Evolutionary conservation across 2,797 vertebrate genomes (phyloP).

Genomic region (Halcyon chelicuti): DNA sequence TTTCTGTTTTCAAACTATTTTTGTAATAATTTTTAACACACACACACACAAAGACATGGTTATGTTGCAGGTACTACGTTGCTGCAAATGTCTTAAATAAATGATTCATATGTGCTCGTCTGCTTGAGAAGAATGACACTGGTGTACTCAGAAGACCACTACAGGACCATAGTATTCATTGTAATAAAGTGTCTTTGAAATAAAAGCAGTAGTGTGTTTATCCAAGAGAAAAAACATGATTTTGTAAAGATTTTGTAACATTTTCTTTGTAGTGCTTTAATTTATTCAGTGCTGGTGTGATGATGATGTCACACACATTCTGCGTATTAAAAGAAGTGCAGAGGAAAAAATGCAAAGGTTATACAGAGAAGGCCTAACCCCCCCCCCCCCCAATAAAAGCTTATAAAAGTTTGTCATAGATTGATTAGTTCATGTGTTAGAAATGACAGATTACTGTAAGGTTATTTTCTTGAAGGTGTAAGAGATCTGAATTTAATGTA

Average conservation of each 20-base stretch:
- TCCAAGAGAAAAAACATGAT: conserved; percentile 16
- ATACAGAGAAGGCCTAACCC: neutral
- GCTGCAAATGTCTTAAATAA: conserved; percentile 21
- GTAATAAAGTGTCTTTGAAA: conserved; percentile 50
- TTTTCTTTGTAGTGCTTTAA: conserved; percentile 48
- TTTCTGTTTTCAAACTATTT: neutral
- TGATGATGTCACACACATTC: neutral
- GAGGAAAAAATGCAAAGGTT: neutral
- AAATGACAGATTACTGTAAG: neutral
- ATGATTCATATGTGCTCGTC: conserved; percentile 15
- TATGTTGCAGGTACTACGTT: conserved; percentile 27
- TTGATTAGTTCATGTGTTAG: neutral
- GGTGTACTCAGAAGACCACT: neutral
- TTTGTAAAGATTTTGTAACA: conserved; percentile 48
- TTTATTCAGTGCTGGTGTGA: conserved; percentile 15
- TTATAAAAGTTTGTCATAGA: neutral
- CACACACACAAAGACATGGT: neutral
- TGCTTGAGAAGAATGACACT: conserved; percentile 31
- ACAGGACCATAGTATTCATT: neutral
- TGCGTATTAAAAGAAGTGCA: neutral
- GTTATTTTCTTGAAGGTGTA: neutral
- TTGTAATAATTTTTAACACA: conserved; percentile 15
- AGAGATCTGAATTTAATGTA: neutral
- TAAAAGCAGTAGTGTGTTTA: conserved; percentile 53
- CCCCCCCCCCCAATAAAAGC: neutral